Base-by-base conservation (phyloP, 2,113 vertebrate genomes). In the Pachycephala philippinensis region DNA sequence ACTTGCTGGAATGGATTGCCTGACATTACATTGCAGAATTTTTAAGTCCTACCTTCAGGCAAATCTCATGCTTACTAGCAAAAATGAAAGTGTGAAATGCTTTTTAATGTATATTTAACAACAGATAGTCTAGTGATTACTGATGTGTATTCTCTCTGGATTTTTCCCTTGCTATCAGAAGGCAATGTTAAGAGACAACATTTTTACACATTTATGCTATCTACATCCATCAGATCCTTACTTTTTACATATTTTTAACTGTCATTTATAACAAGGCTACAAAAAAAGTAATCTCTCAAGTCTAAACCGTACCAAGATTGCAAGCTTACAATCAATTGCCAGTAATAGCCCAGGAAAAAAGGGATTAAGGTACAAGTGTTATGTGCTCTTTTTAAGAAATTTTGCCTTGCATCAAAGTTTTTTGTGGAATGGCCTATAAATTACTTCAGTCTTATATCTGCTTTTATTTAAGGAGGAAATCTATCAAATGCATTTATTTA, bases 101-200 rank as follows among this genome's bases (percentile, higher is more conserved):
- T 99, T 99, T 99, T 99, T 99, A 99, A 99, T 99, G 99, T 99
- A 99, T 99, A 99, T 99, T 99, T 99, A 99, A 99, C 99, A 99
- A 98, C 98, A 98, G 98, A 99, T 98, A 98, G 98, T 98, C 98
- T 98, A 97, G 98, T 98, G 98, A 99, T 98, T 98, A 99, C 98
- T 99, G 99, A 99, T 99, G 99, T 98, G 98, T 98, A 98, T 98
- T 99, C 99, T 99, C 98, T 97, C 95, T 98, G 98, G 99, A 98
- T 50, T 95, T 96, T 95, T 90, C 84, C 68, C 89, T 96, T 97
- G 89, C 97, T 97, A 97, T 97, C 95, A 96, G 95, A 98, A 93
- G 92, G 96, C 90, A 93, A 68, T 96, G 92, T 95, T 97, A 97
- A 98, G 96, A 98, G 95, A 98, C 96, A 98, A 97, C 84, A 97